These are phyloP conservation scores for Heterodera carotae DNA, from an alignment of 1,140 invertebrate genomes.

Conservation along the genomic window DNA sequence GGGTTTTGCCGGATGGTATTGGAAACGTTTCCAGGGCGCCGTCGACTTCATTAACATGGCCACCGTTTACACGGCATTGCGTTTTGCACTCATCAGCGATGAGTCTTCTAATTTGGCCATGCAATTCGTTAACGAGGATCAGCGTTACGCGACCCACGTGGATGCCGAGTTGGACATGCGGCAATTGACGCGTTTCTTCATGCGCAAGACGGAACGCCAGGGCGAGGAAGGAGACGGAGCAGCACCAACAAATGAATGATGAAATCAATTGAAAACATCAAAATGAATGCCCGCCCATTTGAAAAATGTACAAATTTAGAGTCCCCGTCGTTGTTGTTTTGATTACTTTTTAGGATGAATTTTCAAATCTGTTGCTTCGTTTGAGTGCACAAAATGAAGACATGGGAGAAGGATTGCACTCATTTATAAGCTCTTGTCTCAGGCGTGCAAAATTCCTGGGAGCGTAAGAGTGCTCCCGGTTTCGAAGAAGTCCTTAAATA, in stretches of 20 bases:
- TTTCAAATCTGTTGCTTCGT: too few species aligned
- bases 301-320: too few species aligned
- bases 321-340: too few species aligned
- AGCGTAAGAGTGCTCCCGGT: too few species aligned
- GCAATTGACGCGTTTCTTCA: constrained; percentile 8
- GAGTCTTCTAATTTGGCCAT: background rate
- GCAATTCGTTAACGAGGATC: background rate
- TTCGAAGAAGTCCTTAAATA: too few species aligned
- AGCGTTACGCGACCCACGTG: constrained; percentile 1
- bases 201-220: constrained; percentile 2
- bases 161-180: constrained; percentile 9
- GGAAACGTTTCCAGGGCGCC: constrained; percentile 54
- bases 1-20: constrained; percentile 55
- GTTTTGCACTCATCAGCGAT: background rate
- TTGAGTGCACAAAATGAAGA: too few species aligned
- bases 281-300: too few species aligned
- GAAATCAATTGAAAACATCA: too few species aligned
- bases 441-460: too few species aligned
- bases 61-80: background rate
- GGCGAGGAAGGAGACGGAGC: background rate
- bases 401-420: too few species aligned
- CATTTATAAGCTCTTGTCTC: too few species aligned
- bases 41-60: constrained; percentile 37
- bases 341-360: too few species aligned
- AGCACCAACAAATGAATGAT: background rate